phyloP scores from a whole-genome alignment of 2,797 vertebrate genomes.

The Protonibea diacanthus region DNA sequence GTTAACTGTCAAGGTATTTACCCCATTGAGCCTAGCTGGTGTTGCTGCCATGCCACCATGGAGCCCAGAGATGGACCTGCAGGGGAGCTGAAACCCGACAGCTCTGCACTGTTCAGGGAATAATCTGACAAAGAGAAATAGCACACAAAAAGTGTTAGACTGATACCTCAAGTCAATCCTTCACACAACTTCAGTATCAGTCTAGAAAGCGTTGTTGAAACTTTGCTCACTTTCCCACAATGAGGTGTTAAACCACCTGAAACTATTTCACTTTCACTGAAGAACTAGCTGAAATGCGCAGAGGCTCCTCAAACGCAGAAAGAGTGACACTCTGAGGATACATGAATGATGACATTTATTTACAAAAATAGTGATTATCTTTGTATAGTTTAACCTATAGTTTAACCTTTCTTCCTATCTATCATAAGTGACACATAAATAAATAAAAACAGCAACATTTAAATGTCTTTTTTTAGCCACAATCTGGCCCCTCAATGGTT shows the following conservation, averaged over 20 bases:
- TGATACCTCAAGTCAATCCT: neutral
- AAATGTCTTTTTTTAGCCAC: neutral
- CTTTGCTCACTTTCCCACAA: neutral
- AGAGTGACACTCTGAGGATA: neutral
- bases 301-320: neutral
- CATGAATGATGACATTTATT: neutral
- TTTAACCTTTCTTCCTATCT: too few relatives aligned
- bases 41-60: conserved; percentile 93
- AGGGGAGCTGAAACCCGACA: conserved; percentile 90
- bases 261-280: neutral
- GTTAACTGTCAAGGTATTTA: conserved; percentile 70
- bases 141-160: neutral
- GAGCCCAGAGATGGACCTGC: conserved; percentile 89
- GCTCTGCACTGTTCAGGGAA: conserved; percentile 90
- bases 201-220: neutral
- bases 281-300: neutral
- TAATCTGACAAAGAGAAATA: conserved; percentile 86
- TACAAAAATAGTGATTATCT: neutral
- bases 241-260: conserved; percentile 6
- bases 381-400: too few relatives aligned
- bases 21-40: conserved; percentile 92
- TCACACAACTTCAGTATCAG: neutral
- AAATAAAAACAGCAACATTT: neutral
- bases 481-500: neutral
- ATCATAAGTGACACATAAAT: neutral